Evolutionary conservation across 2,888 invertebrate species (phyloP), one percentile per base, ranked within the genome.

Genomic region (Xylota segnis): DNA sequence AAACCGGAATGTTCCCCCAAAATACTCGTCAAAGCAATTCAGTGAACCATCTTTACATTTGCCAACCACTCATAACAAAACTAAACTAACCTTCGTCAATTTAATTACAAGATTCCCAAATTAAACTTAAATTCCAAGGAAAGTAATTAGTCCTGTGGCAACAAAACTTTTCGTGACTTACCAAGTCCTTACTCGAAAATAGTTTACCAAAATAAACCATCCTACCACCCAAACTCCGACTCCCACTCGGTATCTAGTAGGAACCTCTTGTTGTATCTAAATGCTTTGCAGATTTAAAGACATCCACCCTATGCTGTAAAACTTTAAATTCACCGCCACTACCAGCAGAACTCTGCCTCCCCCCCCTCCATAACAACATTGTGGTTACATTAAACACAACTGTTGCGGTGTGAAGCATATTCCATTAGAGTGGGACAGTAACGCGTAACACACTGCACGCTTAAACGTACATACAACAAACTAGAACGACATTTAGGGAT

Each of bases 321-420:
- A 50, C 4, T 56, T 56, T 14, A 56, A 56, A 56, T 5, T 14
- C 16, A 7, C 37, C 56, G 5, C 56, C 58, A 18, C 16, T 50
- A 54, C 12, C 5, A 74, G 52, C 10, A 61, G 50, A 18, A 29
- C 40, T 63, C 54, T 63, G 47, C 47, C 1, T 63, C 37, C 34
- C 27, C 16, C n/a, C 16, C 16, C 16, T 40, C n/a, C n/a, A n/a
- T 34, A 18, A 37, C 68, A 74, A 56, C 34, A 54, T 18, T 58
- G 79, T 12, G 83, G 79, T 74, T 68, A 74, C 78, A 74, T 74
- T 74, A 74, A 59, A 50, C 29, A 70, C 70, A 74, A 65, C 56
- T 74, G 50, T 72, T 79, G 79, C 43, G 68, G 63, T 63, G 43
- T 45, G 27, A 45, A 65, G 32, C 2, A 70, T 58, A 76, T 76